Evolutionary conservation across 2,113 vertebrate species (phyloP).

Genomic region (Rhodinocichla rosea): DNA sequence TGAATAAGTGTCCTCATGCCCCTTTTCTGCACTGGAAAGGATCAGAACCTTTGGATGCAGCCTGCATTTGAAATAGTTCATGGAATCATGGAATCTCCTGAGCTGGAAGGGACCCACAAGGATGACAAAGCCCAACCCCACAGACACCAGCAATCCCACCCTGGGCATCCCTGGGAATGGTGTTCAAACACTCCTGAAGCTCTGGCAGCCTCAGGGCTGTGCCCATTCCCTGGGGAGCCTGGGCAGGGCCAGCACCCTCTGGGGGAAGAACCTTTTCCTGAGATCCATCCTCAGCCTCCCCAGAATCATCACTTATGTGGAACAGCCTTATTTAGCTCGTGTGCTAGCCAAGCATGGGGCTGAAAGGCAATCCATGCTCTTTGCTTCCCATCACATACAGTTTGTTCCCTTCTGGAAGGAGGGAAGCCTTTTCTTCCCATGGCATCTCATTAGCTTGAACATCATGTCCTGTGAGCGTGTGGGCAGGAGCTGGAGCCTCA

Average conservation of each 20-base stretch:
- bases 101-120: neutral
- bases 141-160: neutral
- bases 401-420: neutral
- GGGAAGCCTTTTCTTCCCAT: neutral
- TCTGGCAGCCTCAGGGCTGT: neutral
- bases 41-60: neutral
- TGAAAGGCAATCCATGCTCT: neutral
- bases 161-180: accelerated
- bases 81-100: neutral
- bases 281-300: neutral
- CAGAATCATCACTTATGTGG: neutral
- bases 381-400: neutral
- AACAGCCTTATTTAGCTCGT: accelerated
- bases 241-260: neutral
- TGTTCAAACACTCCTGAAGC: accelerated
- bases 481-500: neutral
- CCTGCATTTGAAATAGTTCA: neutral
- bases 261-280: neutral
- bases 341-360: neutral
- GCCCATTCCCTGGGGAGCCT: neutral
- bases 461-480: neutral
- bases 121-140: neutral
- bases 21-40: neutral
- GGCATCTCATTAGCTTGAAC: neutral
- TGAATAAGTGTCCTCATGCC: neutral